A percentile compares a stretch with the other conserved stretches of the same genome.
phyloP scores from a whole-genome alignment of 2,888 invertebrate species.

The Zelleria hepariella region DNA sequence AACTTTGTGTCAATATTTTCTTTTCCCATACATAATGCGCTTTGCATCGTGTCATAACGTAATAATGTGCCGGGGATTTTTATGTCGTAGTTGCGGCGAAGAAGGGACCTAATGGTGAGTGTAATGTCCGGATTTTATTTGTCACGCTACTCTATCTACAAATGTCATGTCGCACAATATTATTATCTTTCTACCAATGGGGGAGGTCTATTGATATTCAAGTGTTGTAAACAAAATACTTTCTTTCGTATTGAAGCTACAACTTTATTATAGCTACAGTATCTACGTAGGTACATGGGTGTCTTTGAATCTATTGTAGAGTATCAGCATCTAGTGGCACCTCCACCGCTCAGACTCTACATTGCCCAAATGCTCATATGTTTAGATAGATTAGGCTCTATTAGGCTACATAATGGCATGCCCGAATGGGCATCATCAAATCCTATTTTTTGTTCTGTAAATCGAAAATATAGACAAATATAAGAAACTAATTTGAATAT shows the following conservation, averaged over 20 bases:
- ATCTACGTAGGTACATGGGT: no score
- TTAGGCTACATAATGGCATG: no score
- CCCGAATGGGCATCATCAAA: no score
- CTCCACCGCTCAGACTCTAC: no score
- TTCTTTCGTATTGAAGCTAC: not conserved
- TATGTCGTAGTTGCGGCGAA: not conserved
- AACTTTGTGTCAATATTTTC: constrained; percentile 24
- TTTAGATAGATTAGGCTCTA: no score
- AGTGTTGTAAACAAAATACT: not conserved
- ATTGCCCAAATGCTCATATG: no score
- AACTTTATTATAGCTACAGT: not conserved
- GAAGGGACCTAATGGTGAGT: not conserved
- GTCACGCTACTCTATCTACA: not conserved
- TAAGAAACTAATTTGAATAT: no score
- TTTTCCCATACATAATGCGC: constrained; percentile 1
- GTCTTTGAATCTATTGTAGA: no score
- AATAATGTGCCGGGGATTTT: not conserved
- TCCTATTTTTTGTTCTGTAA: no score
- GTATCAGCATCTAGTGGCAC: no score
- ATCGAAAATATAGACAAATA: no score
- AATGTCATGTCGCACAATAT: not conserved
- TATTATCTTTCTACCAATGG: not conserved
- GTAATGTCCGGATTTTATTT: not conserved
- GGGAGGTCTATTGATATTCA: not conserved
- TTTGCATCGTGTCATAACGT: not conserved